Evolutionary conservation across 2,888 invertebrate species (phyloP).

Genomic region (Megalurothrips usitatus): DNA sequence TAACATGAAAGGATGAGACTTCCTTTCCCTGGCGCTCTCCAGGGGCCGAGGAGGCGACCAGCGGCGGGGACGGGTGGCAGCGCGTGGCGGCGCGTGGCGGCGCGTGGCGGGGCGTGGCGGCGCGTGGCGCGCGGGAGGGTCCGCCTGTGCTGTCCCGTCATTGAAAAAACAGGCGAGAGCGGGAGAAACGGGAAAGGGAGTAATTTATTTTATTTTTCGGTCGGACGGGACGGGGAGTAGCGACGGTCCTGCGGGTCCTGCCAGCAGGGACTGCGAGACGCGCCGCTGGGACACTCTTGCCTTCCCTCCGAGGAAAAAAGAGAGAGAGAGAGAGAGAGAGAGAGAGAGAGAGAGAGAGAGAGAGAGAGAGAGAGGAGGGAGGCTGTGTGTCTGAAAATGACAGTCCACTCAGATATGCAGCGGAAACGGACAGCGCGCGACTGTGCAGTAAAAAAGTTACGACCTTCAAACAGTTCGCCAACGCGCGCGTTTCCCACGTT

Average conservation of each 20-base stretch:
- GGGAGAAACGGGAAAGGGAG: background rate
- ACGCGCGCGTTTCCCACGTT: background rate
- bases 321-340: too few relatives aligned
- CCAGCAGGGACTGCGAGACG: background rate
- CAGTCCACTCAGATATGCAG: slow-evolving; percentile 6
- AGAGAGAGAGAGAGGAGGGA: background rate
- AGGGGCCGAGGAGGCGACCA: too few relatives aligned
- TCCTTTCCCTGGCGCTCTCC: too few relatives aligned
- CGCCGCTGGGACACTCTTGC: background rate
- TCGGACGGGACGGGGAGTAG: background rate
- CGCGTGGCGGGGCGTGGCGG: too few relatives aligned
- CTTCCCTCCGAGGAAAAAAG: too few relatives aligned
- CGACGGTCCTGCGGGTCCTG: background rate
- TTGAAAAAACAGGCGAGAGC: background rate
- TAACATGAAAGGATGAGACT: too few relatives aligned
- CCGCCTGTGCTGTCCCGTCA: background rate
- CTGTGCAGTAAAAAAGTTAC: background rate
- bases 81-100: too few relatives aligned
- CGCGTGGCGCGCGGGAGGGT: background rate
- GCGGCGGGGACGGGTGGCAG: background rate
- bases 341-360: too few relatives aligned
- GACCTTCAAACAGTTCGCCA: background rate
- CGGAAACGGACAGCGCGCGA: slow-evolving; percentile 1
- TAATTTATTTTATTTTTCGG: background rate
- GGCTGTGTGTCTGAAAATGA: background rate